phyloP scores from a whole-genome alignment of 1,140 invertebrate genomes.

The Luehdorfia chinensis region DNA sequence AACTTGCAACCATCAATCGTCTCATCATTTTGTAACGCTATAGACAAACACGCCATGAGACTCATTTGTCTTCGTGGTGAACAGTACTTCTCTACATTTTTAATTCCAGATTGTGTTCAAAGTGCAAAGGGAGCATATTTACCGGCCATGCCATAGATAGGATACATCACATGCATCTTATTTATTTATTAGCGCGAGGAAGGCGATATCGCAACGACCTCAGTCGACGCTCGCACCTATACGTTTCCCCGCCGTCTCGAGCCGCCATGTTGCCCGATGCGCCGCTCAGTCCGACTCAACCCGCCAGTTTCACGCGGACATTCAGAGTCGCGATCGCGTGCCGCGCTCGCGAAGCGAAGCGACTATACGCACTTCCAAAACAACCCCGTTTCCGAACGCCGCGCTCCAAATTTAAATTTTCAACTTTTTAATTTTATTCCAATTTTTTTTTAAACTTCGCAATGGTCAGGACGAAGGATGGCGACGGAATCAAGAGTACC shows the following conservation, averaged over 20 bases:
- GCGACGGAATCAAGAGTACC: constrained; percentile 58
- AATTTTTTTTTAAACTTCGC: constrained; percentile 23
- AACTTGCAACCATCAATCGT: too few relatives aligned
- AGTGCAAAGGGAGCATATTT: constrained; percentile 4
- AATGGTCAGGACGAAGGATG: constrained; percentile 61
- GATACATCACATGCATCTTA: constrained; percentile 58
- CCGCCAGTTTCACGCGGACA: constrained; percentile 69
- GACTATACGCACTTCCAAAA: constrained; percentile 32
- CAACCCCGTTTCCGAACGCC: constrained; percentile 20
- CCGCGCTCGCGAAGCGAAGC: constrained; percentile 21
- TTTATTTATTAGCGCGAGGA: constrained; percentile 66
- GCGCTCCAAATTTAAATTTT: constrained; percentile 23
- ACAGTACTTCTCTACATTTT: too few relatives aligned
- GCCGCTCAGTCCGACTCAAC: constrained; percentile 33
- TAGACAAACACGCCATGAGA: too few relatives aligned
- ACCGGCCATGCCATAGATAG: not conserved
- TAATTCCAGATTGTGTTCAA: too few relatives aligned
- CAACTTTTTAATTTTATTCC: constrained; percentile 29
- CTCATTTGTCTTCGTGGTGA: too few relatives aligned
- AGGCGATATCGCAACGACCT: constrained; percentile 50
- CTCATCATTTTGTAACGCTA: too few relatives aligned
- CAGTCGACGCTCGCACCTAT: constrained; percentile 42
- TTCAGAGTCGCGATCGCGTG: constrained; percentile 39
- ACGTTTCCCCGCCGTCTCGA: constrained; percentile 40
- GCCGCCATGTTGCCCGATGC: constrained; percentile 47